Evolutionary conservation across 1,140 invertebrate species (phyloP).

Genomic region (Bicyclus anynana): DNA sequence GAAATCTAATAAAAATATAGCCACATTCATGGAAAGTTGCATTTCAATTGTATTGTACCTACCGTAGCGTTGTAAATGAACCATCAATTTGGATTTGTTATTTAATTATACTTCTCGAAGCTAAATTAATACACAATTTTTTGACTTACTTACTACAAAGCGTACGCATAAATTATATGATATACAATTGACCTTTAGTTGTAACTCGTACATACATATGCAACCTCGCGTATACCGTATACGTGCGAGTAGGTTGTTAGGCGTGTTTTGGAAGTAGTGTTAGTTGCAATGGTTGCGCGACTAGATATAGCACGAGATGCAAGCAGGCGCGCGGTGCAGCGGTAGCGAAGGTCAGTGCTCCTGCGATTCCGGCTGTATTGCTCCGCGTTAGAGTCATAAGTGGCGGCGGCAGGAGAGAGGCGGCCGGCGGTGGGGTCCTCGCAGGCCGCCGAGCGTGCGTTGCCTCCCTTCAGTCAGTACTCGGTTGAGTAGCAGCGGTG

Average conservation of each 20-base stretch:
- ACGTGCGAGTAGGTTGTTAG: background rate
- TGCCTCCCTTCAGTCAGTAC: constrained; percentile 58
- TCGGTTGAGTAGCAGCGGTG: constrained; percentile 70
- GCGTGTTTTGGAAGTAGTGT: constrained; percentile 4
- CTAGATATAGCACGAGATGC: constrained; percentile 43
- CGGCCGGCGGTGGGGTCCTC: constrained; percentile 61
- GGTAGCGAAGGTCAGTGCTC: constrained; percentile 64
- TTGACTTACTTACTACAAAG: no score
- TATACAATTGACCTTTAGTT: background rate
- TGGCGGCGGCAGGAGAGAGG: constrained; percentile 56
- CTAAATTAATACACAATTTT: no score
- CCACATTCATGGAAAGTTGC: no score
- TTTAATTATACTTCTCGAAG: no score
- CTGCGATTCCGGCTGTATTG: constrained; percentile 64
- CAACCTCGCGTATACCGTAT: background rate
- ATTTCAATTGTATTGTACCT: no score
- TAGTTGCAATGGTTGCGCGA: constrained; percentile 29
- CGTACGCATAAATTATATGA: no score
- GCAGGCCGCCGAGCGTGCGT: constrained; percentile 43
- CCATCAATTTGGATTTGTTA: no score
- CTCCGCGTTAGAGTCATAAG: constrained; percentile 62
- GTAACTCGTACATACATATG: background rate
- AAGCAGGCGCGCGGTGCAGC: constrained; percentile 27
- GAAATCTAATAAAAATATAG: no score
- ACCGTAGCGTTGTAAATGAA: no score